Evolutionary conservation across 2,113 vertebrate genomes (phyloP), one percentile per base, ranked within the genome.

Genomic region (Sinocyclocheilus rhinocerous): DNA sequence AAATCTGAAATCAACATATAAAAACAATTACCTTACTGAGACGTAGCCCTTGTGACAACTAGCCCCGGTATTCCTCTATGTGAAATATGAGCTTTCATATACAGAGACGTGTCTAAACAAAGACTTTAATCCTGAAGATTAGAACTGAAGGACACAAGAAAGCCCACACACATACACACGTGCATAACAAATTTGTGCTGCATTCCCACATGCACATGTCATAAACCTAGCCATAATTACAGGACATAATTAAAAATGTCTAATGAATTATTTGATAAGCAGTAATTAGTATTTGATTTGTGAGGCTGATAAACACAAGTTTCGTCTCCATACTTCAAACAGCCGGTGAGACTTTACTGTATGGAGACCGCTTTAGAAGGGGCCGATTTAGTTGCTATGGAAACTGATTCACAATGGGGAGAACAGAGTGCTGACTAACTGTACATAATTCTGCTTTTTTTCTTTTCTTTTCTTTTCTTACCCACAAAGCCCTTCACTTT

Each of bases 381-480:
- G 87, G 87, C 85, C 83, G 85, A 88, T 88, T 88, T 76, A 80
- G 89, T 90, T 90, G 89, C 89, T 87, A 88, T 90, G 89, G 87
- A 88, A 90, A 90, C 89, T 83, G 87, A 90, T 88, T 90, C 87
- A 90, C 87, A 90, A 90, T 88, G 85, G 89, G 87, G 85, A 90
- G 89, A 88, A 88, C 85, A 90, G 89, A 88, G 87, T 90, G 89
- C 89, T 90, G 89, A 90, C 89, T 90, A 90, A 90, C 89, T 90
- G 89, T 87, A 88, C 80, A 88, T 88, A 85, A 85, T 88, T 90
- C 83, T 52, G 78, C 20, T 61, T 57, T 80, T 7, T 8, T 42
- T 48, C 6, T n/a, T 61, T 75, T 18, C 10, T 18, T 12, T 57
- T 67, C 39, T 33, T 70, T 89, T 88, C 85, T 85, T 85, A 87